Percentiles rank a stretch among this genome's conserved stretches.
These are phyloP conservation scores for Phylloscopus whistleri DNA, from an alignment of 2,113 vertebrate genomes.

Conservation along the genomic window DNA sequence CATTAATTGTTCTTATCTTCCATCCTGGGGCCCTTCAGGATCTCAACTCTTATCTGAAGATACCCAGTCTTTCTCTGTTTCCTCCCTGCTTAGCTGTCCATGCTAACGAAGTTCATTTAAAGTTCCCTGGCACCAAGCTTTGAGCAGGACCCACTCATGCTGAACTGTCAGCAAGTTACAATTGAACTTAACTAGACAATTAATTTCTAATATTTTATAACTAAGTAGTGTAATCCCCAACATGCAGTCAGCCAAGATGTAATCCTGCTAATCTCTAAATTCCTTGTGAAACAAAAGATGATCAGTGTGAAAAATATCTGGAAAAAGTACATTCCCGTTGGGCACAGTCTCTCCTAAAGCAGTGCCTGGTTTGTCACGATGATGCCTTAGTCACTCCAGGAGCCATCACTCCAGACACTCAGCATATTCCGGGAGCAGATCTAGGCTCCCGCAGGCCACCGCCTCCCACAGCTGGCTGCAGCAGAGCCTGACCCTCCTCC, in stretches of 20 bases:
- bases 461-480: background rate
- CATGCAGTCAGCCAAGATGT: conserved; percentile 73
- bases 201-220: background rate
- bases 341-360: conserved; percentile 67
- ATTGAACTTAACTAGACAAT: background rate
- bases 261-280: conserved; percentile 92
- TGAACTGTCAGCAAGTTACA: background rate
- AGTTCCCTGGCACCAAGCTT: background rate
- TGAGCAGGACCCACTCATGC: background rate
- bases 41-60: background rate
- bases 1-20: background rate
- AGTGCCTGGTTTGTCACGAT: conserved; percentile 56
- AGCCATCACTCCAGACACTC: conserved; percentile 28
- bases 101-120: background rate
- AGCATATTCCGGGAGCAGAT: conserved; percentile 63
- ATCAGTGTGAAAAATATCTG: conserved; percentile 82
- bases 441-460: background rate
- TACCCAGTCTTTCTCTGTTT: background rate
- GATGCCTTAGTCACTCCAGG: conserved; percentile 69
- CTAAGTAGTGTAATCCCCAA: background rate
- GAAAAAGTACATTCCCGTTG: conserved; percentile 68
- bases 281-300: conserved; percentile 86
- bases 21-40: background rate
- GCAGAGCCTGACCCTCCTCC: background rate
- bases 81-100: background rate